These are phyloP conservation scores for Anthoscopus minutus DNA, from an alignment of 2,113 vertebrate species.

Conservation along the genomic window DNA sequence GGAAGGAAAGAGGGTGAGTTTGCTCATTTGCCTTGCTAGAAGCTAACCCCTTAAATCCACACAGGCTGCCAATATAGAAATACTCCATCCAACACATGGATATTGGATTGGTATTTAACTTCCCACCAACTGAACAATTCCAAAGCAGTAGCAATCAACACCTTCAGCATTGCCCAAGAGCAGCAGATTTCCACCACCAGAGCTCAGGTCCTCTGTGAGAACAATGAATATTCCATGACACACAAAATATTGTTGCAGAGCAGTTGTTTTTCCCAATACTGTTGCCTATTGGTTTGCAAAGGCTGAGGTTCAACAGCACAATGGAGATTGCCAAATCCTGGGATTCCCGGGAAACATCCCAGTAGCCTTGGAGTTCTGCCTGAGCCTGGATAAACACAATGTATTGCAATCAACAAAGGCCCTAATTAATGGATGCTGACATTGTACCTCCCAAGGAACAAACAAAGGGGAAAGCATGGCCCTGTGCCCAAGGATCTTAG, in stretches of 20 bases:
- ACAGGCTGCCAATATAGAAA: neutral
- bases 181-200: neutral
- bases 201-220: neutral
- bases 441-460: neutral
- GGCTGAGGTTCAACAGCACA: neutral
- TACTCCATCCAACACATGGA: too few relatives aligned
- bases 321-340: neutral
- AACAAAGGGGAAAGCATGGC: constrained; percentile 12
- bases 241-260: neutral
- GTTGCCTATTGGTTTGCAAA: neutral
- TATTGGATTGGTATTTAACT: neutral
- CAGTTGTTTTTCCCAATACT: neutral
- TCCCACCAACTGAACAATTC: neutral
- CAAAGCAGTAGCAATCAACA: neutral
- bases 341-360: constrained; percentile 34
- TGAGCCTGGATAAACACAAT: neutral
- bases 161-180: neutral
- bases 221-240: neutral
- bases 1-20: neutral
- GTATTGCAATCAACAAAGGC: constrained; percentile 27
- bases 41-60: neutral
- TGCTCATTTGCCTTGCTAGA: neutral
- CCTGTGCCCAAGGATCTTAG: constrained; percentile 4
- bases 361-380: neutral
- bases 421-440: constrained; percentile 49